Evolutionary conservation across 1,140 invertebrate species (phyloP), one percentile per base, ranked within the genome.

Genomic region (Caenorhabditis tropicalis): DNA sequence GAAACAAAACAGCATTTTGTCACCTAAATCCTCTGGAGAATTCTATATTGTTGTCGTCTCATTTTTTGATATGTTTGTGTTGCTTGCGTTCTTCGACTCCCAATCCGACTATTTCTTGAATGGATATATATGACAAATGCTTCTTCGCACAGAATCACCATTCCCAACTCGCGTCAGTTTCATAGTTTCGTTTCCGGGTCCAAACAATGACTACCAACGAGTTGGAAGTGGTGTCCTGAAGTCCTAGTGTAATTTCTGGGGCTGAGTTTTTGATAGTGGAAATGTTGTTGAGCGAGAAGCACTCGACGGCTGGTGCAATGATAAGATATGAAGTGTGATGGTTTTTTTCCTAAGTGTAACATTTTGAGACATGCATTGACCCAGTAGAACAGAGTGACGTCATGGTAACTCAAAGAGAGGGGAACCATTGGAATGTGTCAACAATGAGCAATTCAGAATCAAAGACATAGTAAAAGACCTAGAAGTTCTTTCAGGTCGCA

Each of bases 201-300:
- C 3, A 24, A 74, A 74, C 65, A 43, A 74, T 74, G 65, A 36
- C 58, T 36, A 65, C 58, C 65, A 21, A 74, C 36, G 65, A 74
- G 65, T 46, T 74, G 5, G 7, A 39, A 43, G 15, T 24, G 16
- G 65, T 74, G 65, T 27, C 29, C 15, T 0, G 16, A 6, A 10
- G 10, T 7, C 7, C 31, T 36, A 65, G 58, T 36, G 29, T 65
- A 36, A 65, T 65, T 33, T 16, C 2, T 24, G n/a, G 21, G 1
- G 1, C 7, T 27, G 51, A 56, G 51, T 56, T 27, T 56, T 21
- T 56, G 53, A 56, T 56, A 56, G 24, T 9, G 7, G 53, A 51
- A 51, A 51, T 51, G 48, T 51, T 51, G n/a, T 19, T n/a, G n/a
- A 51, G 48, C 10, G n/a, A 6, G 15, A 51, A 51, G 48, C 15